Evolutionary conservation across 92 coral and sea anemone genomes (phyloP), one percentile per base, ranked within the genome.

Genomic region (Metridium senile): DNA sequence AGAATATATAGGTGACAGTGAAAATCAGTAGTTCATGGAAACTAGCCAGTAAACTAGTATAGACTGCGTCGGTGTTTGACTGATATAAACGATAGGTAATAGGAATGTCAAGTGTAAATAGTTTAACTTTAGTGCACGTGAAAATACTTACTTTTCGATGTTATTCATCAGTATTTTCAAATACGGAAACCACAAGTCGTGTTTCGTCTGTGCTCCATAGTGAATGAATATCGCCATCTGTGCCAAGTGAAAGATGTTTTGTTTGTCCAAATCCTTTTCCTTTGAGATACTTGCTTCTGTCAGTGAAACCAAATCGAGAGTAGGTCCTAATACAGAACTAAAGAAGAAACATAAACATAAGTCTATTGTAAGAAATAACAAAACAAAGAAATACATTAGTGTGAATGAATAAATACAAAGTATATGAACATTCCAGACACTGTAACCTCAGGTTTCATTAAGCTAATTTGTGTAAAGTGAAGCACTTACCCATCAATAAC

Each of bases 291-390:
- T 74, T 43, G 78, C 51, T 54, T 88, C 74, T 16, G 74, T 49
- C 45, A 88, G 71, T 18, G 89, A 84, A 19, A 88, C 47, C 72
- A 73, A 66, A 58, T 88, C 89, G 17, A 88, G 79, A 11, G 77
- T 79, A 35, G 93, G 89, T 6, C 86, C 86, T 31, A 88, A 57
- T 0, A 75, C 56, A 58, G 93, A 84, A 28, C 93, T 88, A 79
- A 53, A 34, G 59, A 19, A 18, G 47, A 32, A 28, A 23, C 13
- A 68, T 20, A 47, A 19, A 2, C 25, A 39, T 39, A 13, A 39
- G 49, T 4, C 49, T 39, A 39, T 39, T 39, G 54, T 39, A 39
- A 4, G 13, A 39, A 13, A 6, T 39, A 39, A 4, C 8, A 4
- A 13, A 39, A 39, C 49, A 4, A 4, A 39, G 49, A 39, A 39